Conservation (phyloP, 2,888 invertebrate genomes). For the Disparrhopalites patrizii region DNA sequence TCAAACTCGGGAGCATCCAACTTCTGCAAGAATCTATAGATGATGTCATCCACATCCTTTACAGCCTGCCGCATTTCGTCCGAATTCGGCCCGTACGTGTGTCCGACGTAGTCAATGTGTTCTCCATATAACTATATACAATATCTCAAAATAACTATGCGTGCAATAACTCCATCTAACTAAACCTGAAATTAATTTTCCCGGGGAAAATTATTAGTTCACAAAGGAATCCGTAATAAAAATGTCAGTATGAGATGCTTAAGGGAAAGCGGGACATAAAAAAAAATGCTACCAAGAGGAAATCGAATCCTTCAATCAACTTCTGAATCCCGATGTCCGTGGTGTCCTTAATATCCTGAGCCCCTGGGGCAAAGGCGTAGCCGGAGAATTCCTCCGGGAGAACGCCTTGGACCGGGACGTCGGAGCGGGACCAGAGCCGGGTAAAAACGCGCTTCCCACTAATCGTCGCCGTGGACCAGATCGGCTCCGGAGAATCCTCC, state of each 20-base stretch:
- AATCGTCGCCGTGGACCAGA: slow-evolving; percentile 13
- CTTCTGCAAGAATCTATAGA: slow-evolving; percentile 46
- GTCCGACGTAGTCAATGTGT: slow-evolving; percentile 48
- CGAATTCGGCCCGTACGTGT: slow-evolving; percentile 49
- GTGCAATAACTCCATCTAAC: too few relatives aligned
- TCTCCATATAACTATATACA: slow-evolving; percentile 46
- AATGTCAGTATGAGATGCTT: too few relatives aligned
- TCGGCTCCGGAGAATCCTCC: slow-evolving; percentile 31
- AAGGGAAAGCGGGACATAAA: background rate
- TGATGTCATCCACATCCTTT: slow-evolving; percentile 48
- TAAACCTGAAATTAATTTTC: too few relatives aligned
- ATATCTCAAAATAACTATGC: background rate
- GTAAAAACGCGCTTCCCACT: slow-evolving; percentile 4
- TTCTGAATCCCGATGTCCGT: slow-evolving; percentile 35
- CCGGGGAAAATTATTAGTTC: background rate
- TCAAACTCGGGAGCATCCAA: background rate
- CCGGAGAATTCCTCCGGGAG: slow-evolving; percentile 22
- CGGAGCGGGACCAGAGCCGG: slow-evolving; percentile 35
- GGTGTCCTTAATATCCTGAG: slow-evolving; percentile 32
- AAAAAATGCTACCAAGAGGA: slow-evolving; percentile 34
- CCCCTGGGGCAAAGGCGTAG: slow-evolving; percentile 12
- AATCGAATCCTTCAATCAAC: slow-evolving; percentile 31
- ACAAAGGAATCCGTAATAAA: too few relatives aligned
- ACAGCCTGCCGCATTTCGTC: slow-evolving; percentile 46
- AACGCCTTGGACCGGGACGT: slow-evolving; percentile 40